phyloP scores from a whole-genome alignment of 2,797 vertebrate genomes.

The Pseudomugil gertrudae region DNA sequence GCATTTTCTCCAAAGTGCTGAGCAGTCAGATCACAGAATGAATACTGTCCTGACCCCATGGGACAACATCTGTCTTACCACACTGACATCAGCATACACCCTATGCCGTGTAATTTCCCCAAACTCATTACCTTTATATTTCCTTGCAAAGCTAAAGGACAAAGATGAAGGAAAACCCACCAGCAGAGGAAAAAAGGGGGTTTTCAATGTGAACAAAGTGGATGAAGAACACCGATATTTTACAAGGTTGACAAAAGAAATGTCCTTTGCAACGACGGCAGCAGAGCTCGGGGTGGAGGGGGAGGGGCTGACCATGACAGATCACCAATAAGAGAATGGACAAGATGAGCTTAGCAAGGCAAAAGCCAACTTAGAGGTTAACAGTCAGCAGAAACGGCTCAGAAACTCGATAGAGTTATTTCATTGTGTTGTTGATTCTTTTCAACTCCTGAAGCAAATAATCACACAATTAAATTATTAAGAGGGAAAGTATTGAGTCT shows the following conservation, averaged over 20 bases:
- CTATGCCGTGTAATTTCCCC: conserved; percentile 60
- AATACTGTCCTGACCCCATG: conserved; percentile 57
- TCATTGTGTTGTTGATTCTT: conserved; percentile 81
- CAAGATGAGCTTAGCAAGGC: conserved; percentile 86
- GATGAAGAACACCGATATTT: conserved; percentile 80
- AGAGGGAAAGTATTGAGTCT: conserved; percentile 76
- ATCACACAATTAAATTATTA: conserved; percentile 78
- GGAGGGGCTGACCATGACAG: conserved; percentile 85
- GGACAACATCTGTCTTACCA: conserved; percentile 69
- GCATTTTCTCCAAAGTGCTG: conserved; percentile 67
- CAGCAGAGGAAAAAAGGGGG: conserved; percentile 72
- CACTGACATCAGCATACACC: conserved; percentile 43
- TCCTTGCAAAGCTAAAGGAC: conserved; percentile 65
- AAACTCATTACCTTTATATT: conserved; percentile 70
- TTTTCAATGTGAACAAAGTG: conserved; percentile 72
- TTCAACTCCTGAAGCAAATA: conserved; percentile 80
- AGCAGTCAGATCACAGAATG: conserved; percentile 52
- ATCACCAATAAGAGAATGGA: conserved; percentile 87
- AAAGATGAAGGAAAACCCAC: conserved; percentile 70
- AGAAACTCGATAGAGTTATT: conserved; percentile 77
- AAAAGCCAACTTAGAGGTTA: conserved; percentile 80
- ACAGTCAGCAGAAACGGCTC: conserved; percentile 84
- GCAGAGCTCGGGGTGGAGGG: conserved; percentile 66
- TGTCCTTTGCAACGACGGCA: conserved; percentile 80
- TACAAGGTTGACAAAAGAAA: conserved; percentile 88